A percentile compares a stretch with the other conserved stretches of the same genome.
These are phyloP conservation scores for Orientallactaga bullata DNA, from an alignment of 2,113 vertebrate species.

Conservation along the genomic window DNA sequence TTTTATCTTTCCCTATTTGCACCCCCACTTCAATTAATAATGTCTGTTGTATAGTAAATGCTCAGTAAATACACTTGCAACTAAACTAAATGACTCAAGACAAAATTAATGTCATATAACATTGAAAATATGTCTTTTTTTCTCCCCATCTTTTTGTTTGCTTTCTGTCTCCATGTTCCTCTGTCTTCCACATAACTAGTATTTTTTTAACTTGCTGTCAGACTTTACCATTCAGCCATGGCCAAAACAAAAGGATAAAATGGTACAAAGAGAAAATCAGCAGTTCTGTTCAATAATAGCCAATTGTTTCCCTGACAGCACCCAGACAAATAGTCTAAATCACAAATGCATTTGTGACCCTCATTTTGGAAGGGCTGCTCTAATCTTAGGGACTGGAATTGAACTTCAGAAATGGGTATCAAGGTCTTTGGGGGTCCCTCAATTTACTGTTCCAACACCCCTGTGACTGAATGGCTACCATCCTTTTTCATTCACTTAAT, in stretches of 20 bases:
- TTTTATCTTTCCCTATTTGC: not conserved
- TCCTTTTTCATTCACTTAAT: constrained; percentile 79
- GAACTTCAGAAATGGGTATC: constrained; percentile 78
- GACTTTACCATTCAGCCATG: constrained; percentile 57
- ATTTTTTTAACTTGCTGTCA: constrained; percentile 61
- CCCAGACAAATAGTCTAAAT: constrained; percentile 71
- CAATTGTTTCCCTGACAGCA: constrained; percentile 72
- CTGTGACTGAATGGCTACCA: constrained; percentile 42
- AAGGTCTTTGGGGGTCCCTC: constrained; percentile 57
- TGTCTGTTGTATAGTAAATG: not conserved
- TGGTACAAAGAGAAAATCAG: constrained; percentile 58
- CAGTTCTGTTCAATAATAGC: constrained; percentile 77
- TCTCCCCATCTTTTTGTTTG: not conserved
- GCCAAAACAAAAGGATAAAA: constrained; percentile 55
- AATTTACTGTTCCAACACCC: constrained; percentile 66
- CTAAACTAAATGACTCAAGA: constrained; percentile 20
- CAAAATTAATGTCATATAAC: constrained; percentile 9
- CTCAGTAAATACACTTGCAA: constrained; percentile 43
- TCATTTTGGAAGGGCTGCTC: constrained; percentile 69
- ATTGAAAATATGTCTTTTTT: constrained; percentile 19
- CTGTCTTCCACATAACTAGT: constrained; percentile 40
- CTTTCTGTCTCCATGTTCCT: constrained; percentile 26
- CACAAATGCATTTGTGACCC: constrained; percentile 78
- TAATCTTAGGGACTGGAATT: constrained; percentile 72
- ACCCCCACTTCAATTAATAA: not conserved